These are phyloP conservation scores for Drosophila melanica DNA, from an alignment of 1,140 invertebrate species.

Conservation along the genomic window DNA sequence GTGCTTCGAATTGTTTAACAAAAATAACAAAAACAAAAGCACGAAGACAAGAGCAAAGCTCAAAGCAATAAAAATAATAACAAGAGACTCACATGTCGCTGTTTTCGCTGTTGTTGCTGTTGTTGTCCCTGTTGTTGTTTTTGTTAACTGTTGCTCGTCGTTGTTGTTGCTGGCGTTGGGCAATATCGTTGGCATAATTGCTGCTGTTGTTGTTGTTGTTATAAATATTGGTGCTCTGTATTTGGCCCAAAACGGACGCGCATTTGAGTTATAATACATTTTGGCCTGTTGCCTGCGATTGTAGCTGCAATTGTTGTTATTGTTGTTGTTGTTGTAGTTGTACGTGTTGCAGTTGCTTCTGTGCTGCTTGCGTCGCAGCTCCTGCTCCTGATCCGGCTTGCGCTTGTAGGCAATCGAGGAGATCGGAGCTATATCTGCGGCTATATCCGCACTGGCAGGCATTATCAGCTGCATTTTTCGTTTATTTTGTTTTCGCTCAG, in stretches of 20 bases:
- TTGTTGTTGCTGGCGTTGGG: constrained; percentile 2
- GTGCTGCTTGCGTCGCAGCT: constrained; percentile 50
- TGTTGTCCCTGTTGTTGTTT: constrained; percentile 9
- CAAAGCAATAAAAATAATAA: constrained; percentile 52
- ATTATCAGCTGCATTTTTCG: constrained; percentile 1
- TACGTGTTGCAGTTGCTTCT: constrained; percentile 28
- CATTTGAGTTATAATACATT: constrained; percentile 68
- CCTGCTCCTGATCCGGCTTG: constrained; percentile 58
- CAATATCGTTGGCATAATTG: constrained; percentile 23
- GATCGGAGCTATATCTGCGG: background rate
- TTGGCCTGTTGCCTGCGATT: constrained; percentile 33
- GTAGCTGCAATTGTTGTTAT: constrained; percentile 3
- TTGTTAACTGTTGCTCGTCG: constrained; percentile 14
- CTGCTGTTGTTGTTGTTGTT: constrained; percentile 13
- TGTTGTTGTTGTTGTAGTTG: constrained; percentile 10
- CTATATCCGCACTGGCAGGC: constrained; percentile 8
- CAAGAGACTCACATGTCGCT: constrained; percentile 65
- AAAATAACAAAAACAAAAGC: constrained; percentile 37
- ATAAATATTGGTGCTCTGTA: constrained; percentile 8
- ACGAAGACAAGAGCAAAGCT: constrained; percentile 14
- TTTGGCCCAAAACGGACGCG: constrained; percentile 43
- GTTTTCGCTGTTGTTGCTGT: constrained; percentile 34
- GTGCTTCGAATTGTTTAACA: background rate
- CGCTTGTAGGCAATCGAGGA: constrained; percentile 37
- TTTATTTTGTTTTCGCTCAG: background rate